Conservation (phyloP, 1,140 invertebrate species). For the Dendroctonus valens region DNA sequence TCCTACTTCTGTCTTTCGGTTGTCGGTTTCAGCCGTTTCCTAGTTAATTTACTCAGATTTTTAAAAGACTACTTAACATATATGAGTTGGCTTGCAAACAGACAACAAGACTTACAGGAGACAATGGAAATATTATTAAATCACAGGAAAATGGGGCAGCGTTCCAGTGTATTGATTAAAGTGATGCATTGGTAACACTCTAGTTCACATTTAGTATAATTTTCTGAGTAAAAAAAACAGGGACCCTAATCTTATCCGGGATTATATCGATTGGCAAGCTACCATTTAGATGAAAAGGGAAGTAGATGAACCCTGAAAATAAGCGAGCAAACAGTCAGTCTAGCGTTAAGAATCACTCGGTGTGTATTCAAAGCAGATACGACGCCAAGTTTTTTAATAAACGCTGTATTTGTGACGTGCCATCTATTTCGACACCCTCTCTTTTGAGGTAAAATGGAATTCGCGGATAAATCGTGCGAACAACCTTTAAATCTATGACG, state of each 20-base stretch:
- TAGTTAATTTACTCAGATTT: slow-evolving; percentile 9
- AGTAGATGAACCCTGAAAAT: slow-evolving; percentile 6
- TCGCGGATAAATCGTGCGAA: slow-evolving; percentile 26
- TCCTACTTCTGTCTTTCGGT: slow-evolving; percentile 7
- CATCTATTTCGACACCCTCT: slow-evolving; percentile 26
- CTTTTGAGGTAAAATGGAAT: slow-evolving; percentile 23
- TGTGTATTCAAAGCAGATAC: slow-evolving; percentile 25
- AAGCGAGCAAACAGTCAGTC: background rate
- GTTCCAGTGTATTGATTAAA: too few relatives aligned
- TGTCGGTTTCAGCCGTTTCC: slow-evolving; percentile 4
- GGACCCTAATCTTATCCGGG: too few relatives aligned
- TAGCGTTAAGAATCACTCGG: slow-evolving; percentile 22
- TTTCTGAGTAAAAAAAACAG: too few relatives aligned
- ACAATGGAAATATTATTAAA: background rate
- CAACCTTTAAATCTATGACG: slow-evolving; percentile 21
- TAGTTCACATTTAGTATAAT: too few relatives aligned
- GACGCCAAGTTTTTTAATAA: slow-evolving; percentile 21
- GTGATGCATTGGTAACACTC: too few relatives aligned
- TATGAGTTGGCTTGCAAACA: too few relatives aligned
- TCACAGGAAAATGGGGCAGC: too few relatives aligned
- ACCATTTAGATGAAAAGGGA: background rate
- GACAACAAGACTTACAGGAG: background rate
- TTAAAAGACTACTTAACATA: background rate
- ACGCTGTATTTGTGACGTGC: slow-evolving; percentile 25
- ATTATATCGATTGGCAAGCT: too few relatives aligned